Evolutionary conservation across 2,888 invertebrate genomes (phyloP), one percentile per base, ranked within the genome.

Genomic region (Dorcus hopei): DNA sequence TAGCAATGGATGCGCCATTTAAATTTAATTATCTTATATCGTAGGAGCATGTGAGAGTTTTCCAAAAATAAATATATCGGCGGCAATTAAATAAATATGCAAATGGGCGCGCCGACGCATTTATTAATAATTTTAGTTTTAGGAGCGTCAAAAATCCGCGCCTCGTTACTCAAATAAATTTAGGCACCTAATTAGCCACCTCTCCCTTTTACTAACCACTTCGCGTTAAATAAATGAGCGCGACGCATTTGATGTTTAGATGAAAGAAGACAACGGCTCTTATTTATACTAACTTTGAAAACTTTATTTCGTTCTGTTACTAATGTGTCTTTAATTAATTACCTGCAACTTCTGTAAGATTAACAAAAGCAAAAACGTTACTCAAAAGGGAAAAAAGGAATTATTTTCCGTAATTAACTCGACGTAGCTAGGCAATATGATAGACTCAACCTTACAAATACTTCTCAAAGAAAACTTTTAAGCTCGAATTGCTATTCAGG

Each of bases 141-240:
- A 43, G 45, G 61, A 64, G 60, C 62, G 51, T 65, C 64, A 65
- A 63, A 66, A 63, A 58, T 58, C 59, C 59, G 64, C 59, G 52
- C 49, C 63, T 63, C 65, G 64, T 67, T 67, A 65, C 65, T 65
- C 61, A 63, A 61, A 64, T 65, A 67, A 65, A 65, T 67, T 67
- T 67, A 65, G 65, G 56, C 63, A 61, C 63, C 65, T 64, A 67
- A 67, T 67, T 65, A 65, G 64, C 62, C 57, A 59, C 56, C 57
- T 63, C 62, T 62, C 58, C 61, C 61, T 53, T 61, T 60, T 54
- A 48, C 39, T 43, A 41, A 51, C 52, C 57, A 47, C 47, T 60
- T 54, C 54, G 38, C 43, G 59, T 39, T 51, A 63, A 62, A 64
- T 61, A 62, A 62, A 61, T 59, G 56, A 54, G 47, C 38, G 38